Base-by-base conservation (phyloP, 2,113 vertebrate genomes). In the Peromyscus leucopus region DNA sequence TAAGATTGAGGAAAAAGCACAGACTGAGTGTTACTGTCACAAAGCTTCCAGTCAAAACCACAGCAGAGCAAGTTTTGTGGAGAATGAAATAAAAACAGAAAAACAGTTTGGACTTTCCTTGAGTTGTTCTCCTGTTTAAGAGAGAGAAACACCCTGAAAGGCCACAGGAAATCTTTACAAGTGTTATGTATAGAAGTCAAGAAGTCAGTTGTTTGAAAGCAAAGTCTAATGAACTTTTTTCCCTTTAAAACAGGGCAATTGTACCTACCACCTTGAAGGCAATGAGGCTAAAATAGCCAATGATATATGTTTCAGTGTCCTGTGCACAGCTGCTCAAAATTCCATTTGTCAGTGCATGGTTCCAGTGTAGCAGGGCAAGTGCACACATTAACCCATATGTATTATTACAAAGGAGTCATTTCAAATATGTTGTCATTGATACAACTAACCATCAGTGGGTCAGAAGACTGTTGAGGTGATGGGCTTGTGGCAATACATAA, bases 401-500 rank as follows among this genome's bases (percentile, higher is more conserved):
- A 65, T 28, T 17, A 69, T 69, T 31, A 69, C 28, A 69, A 65
- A 39, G 26, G 39, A 85, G 16, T 46, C 55, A 80, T 84, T 61
- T 75, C 57, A 95, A 67, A 65, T 80, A 33, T 42, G 2, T 0
- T 78, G 61, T 74, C 11, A 63, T 80, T 59, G 46, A 63, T 96
- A 55, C 42, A 94, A 94, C 85, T 83, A 95, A 42, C 16, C 42
- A 4, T 63, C 74, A 82, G 11, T 88, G 71, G 90, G 42, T 75
- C 61, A 71, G 55, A 91, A 96, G 16, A 19, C 88, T 65, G 48
- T 86, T 90, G 69, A 97, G 17, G 83, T 98, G 94, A 97, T 78
- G 33, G 94, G 90, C 93, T 95, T 28, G 92, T 55, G 92, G 91
- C 90, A 97, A 79, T 85, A 69, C 95, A 95, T 93, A 85, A 63